Evolutionary conservation across 1,140 invertebrate genomes (phyloP).

Genomic region (Ruditapes philippinarum): DNA sequence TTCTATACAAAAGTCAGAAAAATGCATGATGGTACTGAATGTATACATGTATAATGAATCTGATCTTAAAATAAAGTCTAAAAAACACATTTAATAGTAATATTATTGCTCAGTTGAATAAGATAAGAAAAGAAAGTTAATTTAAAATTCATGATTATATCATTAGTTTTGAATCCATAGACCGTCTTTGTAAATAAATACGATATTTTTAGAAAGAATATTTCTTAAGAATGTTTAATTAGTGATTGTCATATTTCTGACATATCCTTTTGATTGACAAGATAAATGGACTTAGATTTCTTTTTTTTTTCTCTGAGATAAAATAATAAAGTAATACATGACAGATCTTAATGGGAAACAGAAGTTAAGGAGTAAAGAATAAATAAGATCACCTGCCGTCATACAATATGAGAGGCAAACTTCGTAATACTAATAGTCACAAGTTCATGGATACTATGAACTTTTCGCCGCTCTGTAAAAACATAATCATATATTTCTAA

Average conservation of each 20-base stretch:
- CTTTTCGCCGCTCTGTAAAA: not conserved
- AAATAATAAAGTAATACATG: not conserved
- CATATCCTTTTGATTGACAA: not conserved
- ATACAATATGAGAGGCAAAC: not conserved
- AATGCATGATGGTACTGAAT: too few relatives aligned
- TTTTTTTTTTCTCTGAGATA: not conserved
- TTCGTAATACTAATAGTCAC: not conserved
- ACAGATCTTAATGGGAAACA: not conserved
- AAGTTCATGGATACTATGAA: conserved; percentile 6
- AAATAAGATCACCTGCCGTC: not conserved
- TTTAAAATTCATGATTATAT: too few relatives aligned
- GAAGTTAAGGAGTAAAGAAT: not conserved
- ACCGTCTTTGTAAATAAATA: too few relatives aligned
- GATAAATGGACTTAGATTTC: not conserved
- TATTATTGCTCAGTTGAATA: too few relatives aligned
- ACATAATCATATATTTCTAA: not conserved
- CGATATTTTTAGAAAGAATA: too few relatives aligned
- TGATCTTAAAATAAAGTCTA: too few relatives aligned
- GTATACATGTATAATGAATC: too few relatives aligned
- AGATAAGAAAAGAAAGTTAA: too few relatives aligned
- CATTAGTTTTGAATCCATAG: too few relatives aligned
- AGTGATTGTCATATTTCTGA: not conserved
- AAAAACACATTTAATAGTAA: too few relatives aligned
- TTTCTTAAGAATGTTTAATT: too few relatives aligned
- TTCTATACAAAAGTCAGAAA: too few relatives aligned